Base-by-base conservation (phyloP, 2,113 vertebrate genomes). In the Sardina pilchardus region DNA sequence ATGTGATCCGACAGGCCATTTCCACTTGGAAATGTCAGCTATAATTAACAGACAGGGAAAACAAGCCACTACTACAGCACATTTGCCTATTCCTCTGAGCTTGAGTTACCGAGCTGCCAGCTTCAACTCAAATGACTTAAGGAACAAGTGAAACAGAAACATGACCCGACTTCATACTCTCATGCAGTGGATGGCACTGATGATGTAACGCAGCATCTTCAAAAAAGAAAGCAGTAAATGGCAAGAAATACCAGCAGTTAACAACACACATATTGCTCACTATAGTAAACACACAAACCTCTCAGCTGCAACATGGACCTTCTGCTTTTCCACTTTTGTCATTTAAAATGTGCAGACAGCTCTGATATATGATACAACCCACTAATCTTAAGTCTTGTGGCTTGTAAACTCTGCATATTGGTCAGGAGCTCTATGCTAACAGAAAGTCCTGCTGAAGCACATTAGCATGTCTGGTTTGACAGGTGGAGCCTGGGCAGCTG, bases 21-120 rank as follows among this genome's bases (percentile, higher is more conserved):
- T 83, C 47, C 42, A 86, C 39, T 82, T 39, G 21, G 17, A 90
- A 91, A 93, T 86, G 82, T 89, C 92, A 91, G 67, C 85, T 90
- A 92, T 88, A 89, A 87, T 90, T 89, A 89, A 88, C 83, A 50
- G 84, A 82, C 45, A 88, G 12, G 63, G 36, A 84, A 88, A 82
- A 88, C 12, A 3, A 71, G 82, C 71, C 85, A 47, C 44, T 90
- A 87, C 82, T 83, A 85, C n/a, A n/a, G n/a, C n/a, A n/a, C 53
- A 85, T 63, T 50, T 82, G 83, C 78, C 83, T 84, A 30, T 87
- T 44, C 84, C 82, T 86, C 44, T 87, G 47, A 86, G 82, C 56
- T 82, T 12, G 45, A 47, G 9, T 47, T 47, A 12, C 10, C 10
- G 45, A 47, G 45, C 19, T 59, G 53, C 53, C 19, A 59, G 53